Conservation (phyloP, 1,140 invertebrate species). For the Lithobius niger region DNA sequence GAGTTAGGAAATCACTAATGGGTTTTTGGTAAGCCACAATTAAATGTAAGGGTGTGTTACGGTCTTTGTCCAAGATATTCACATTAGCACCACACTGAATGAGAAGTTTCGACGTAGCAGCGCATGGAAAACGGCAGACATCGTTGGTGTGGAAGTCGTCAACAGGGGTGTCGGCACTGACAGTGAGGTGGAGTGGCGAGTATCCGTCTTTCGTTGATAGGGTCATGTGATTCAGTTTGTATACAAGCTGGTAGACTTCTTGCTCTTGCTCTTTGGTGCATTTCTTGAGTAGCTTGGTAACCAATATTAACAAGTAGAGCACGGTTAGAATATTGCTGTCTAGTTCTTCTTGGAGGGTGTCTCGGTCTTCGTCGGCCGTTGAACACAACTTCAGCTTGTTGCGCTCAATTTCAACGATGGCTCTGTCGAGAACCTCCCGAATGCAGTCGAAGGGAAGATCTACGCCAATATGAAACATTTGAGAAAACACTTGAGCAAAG, state of each 20-base stretch:
- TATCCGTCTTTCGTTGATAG: conserved; percentile 48
- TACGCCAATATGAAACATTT: conserved; percentile 74
- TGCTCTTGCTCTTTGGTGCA: conserved; percentile 37
- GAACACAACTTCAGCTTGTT: conserved; percentile 44
- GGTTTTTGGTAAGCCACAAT: conserved; percentile 57
- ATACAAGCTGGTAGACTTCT: conserved; percentile 45
- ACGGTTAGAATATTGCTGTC: conserved; percentile 74
- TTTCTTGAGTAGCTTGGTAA: conserved; percentile 51
- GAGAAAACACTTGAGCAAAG: conserved; percentile 78
- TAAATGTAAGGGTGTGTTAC: conserved; percentile 74
- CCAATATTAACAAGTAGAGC: conserved; percentile 70
- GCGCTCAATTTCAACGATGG: conserved; percentile 54
- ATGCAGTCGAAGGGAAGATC: conserved; percentile 47
- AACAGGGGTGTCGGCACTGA: conserved; percentile 67
- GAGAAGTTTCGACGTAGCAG: conserved; percentile 54
- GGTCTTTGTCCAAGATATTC: conserved; percentile 58
- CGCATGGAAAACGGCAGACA: conserved; percentile 81
- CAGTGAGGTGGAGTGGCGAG: conserved; percentile 66
- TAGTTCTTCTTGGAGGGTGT: conserved; percentile 53
- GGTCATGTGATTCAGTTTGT: conserved; percentile 47
- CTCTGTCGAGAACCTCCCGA: conserved; percentile 54
- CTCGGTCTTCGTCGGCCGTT: conserved; percentile 3
- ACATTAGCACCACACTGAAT: conserved; percentile 72
- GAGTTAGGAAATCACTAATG: conserved; percentile 49
- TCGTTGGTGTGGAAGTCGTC: conserved; percentile 86